Conservation (phyloP, 1,140 invertebrate species). For the Calycopis cecrops region DNA sequence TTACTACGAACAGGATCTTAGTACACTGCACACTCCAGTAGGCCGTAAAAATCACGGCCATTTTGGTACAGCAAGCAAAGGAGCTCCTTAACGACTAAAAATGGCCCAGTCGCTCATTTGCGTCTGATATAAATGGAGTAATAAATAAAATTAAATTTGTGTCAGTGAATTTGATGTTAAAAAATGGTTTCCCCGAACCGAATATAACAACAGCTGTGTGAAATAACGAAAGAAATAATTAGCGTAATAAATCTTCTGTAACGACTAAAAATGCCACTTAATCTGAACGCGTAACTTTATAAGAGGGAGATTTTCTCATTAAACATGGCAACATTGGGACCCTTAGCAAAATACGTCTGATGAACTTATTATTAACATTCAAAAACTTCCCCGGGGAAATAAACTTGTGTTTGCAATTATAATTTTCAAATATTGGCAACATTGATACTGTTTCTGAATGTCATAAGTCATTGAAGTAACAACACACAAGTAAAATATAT, state of each 20-base stretch:
- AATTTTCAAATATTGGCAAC: too few relatives aligned
- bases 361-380: neutral
- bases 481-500: too few relatives aligned
- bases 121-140: neutral
- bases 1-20: too few relatives aligned
- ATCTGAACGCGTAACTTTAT: neutral
- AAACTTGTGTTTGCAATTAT: neutral
- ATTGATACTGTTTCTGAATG: too few relatives aligned
- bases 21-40: too few relatives aligned
- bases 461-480: too few relatives aligned
- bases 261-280: constrained; percentile 6
- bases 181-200: constrained; percentile 2
- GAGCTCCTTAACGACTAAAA: too few relatives aligned
- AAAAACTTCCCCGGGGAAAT: neutral
- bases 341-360: neutral
- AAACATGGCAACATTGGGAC: constrained; percentile 1
- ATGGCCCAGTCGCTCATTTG: too few relatives aligned
- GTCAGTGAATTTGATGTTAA: neutral
- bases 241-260: constrained; percentile 1
- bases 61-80: too few relatives aligned
- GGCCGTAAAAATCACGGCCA: too few relatives aligned
- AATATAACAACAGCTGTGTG: neutral
- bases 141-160: constrained; percentile 3
- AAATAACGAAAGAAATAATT: constrained; percentile 2
- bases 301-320: constrained; percentile 3